These are phyloP conservation scores for Naja naja DNA, from an alignment of 2,113 vertebrate species.

Conservation along the genomic window DNA sequence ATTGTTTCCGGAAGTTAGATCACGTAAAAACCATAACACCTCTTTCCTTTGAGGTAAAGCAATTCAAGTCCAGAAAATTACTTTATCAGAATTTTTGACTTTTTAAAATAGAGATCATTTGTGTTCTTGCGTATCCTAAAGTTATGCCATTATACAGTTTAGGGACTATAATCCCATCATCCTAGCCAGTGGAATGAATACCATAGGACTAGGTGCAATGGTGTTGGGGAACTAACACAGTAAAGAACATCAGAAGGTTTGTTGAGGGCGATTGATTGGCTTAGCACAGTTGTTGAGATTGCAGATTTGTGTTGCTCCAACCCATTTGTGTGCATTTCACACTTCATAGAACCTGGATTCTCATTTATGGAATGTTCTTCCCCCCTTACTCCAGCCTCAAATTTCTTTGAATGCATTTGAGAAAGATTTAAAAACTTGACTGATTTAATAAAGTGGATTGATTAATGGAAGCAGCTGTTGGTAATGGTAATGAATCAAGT, in stretches of 20 bases:
- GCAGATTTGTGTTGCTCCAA: not conserved
- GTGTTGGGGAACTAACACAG: not conserved
- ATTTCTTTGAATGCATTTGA: not conserved
- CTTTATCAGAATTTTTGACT: not conserved
- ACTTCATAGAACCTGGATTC: not conserved
- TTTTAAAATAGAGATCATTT: not conserved
- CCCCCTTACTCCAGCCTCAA: not conserved
- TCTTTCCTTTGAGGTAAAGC: not conserved
- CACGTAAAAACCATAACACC: not conserved
- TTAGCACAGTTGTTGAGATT: not conserved
- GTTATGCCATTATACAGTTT: not conserved
- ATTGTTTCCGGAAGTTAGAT: not conserved
- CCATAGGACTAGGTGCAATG: not conserved
- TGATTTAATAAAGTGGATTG: not conserved
- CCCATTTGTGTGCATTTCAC: not conserved
- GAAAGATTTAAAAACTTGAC: not conserved
- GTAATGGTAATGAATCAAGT: not conserved
- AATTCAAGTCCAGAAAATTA: not conserved
- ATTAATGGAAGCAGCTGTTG: not conserved
- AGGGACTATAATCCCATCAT: not conserved
- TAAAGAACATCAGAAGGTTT: not conserved
- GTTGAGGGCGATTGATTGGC: not conserved
- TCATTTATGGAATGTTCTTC: not conserved
- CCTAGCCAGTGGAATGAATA: not conserved
- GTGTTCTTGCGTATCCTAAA: not conserved